Conservation (phyloP, 2,113 vertebrate genomes). For the Actinemys pallida region DNA sequence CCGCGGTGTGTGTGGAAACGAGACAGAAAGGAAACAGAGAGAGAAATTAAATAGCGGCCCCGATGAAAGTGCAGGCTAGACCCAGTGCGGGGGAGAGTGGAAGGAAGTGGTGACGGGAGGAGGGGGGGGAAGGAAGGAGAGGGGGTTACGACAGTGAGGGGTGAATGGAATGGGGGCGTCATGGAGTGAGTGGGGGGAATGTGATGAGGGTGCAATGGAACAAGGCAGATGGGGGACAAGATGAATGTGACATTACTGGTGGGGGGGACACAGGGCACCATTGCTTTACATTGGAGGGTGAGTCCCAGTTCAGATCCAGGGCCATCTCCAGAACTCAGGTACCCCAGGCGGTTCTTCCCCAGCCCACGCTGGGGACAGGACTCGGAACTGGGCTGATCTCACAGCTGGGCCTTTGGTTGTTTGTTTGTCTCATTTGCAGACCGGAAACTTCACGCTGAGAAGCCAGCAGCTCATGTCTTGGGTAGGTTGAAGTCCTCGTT, state of each 20-base stretch:
- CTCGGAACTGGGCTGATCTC: not conserved
- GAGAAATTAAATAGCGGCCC: not conserved
- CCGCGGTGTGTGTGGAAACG: not conserved
- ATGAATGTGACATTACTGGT: not conserved
- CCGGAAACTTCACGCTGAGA: not conserved
- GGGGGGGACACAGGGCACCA: not conserved
- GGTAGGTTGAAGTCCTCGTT: conserved; percentile 39
- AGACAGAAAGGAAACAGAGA: not conserved
- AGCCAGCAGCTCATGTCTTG: conserved; percentile 73
- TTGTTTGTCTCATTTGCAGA: not conserved
- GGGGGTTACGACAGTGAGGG: not conserved
- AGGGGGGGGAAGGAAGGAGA: too few relatives aligned
- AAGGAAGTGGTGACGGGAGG: not conserved
- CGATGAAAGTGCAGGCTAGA: not conserved
- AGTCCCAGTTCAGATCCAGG: not conserved
- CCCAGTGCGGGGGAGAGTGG: not conserved
- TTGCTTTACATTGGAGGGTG: not conserved
- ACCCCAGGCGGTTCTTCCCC: not conserved
- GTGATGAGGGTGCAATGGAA: not conserved
- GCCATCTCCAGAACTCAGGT: too few relatives aligned
- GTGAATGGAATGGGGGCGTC: not conserved
- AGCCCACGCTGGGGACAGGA: not conserved
- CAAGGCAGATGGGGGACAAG: not conserved
- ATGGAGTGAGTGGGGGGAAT: not conserved
- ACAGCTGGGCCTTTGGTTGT: not conserved